Conservation (phyloP, 1,140 invertebrate genomes). For the Pogonomyrmex barbatus region DNA sequence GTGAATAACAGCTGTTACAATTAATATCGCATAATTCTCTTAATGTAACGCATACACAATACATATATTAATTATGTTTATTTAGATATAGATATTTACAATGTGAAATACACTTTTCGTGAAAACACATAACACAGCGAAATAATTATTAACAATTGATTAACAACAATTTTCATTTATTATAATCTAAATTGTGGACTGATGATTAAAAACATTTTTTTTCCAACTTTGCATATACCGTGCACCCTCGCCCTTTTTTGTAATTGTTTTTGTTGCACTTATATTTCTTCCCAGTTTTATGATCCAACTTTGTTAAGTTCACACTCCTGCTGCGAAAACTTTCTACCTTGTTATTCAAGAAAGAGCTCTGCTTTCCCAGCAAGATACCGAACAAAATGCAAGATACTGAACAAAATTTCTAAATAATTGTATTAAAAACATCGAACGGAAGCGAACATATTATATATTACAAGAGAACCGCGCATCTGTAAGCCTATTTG, state of each 20-base stretch:
- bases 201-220: background rate
- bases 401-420: slow-evolving; percentile 24
- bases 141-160: background rate
- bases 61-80: background rate
- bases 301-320: slow-evolving; percentile 4
- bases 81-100: background rate
- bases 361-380: background rate
- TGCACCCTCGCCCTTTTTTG: background rate
- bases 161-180: background rate
- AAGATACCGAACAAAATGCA: background rate
- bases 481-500: background rate
- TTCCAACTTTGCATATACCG: background rate
- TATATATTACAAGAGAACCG: background rate
- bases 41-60: too few relatives aligned
- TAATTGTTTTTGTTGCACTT: slow-evolving; percentile 9
- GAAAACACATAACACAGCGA: background rate
- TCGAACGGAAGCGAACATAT: background rate
- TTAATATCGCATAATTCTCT: background rate
- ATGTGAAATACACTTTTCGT: background rate
- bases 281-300: background rate
- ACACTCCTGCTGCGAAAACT: background rate
- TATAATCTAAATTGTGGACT: background rate
- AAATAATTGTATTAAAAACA: slow-evolving; percentile 28
- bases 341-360: slow-evolving; percentile 15
- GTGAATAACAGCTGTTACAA: background rate